Evolutionary conservation across 1,140 invertebrate genomes (phyloP), one percentile per base, ranked within the genome.

Genomic region (Caligus rogercresseyi): DNA sequence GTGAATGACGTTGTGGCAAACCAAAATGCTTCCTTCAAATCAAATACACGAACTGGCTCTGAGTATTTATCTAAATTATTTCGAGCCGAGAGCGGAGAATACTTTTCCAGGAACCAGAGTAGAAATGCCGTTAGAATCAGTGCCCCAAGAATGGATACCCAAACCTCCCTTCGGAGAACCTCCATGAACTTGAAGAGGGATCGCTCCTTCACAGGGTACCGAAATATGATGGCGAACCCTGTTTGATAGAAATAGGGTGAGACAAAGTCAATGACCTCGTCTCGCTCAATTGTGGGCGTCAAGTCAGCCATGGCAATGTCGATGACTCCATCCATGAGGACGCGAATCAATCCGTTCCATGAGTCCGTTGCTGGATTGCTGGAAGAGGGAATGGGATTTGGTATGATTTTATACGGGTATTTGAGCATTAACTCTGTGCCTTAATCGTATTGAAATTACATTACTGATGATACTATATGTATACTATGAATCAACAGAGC

Each of bases 151-250:
- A 90, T 89, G 69, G 85, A 87, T 3, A 89, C 70, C 86, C 87
- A 89, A 54, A 54, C 21, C 53, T 54, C 87, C 0, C 83, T 71
- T 24, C 83, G 80, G 0, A 91, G 16, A 54, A 90, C 87, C 0
- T 86, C 89, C 86, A 89, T 89, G 72, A 89, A 90, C 73, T 89
- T 89, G 71, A 90, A 90, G 0, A 89, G 73, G 0, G 86, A 89
- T 0, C 85, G 86, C 70, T 85, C 82, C 0, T 82, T 75, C 1
- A 86, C 80, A 1, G 86, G 85, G 70, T 87, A 87, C 14, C 86
- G 77, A 69, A 89, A 88, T 0, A 85, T 81, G 63, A 87, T 88
- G 1, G 84, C 78, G 63, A 91, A 84, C 56, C 86, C 87, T 0
- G 85, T 83, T 71, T 89, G 84, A 68, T 89, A 87, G 69, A 86